Percentiles rank a stretch among this genome's conserved stretches.
These are phyloP conservation scores for Mythimna albipuncta DNA, from an alignment of 2,888 invertebrate species.

Conservation along the genomic window DNA sequence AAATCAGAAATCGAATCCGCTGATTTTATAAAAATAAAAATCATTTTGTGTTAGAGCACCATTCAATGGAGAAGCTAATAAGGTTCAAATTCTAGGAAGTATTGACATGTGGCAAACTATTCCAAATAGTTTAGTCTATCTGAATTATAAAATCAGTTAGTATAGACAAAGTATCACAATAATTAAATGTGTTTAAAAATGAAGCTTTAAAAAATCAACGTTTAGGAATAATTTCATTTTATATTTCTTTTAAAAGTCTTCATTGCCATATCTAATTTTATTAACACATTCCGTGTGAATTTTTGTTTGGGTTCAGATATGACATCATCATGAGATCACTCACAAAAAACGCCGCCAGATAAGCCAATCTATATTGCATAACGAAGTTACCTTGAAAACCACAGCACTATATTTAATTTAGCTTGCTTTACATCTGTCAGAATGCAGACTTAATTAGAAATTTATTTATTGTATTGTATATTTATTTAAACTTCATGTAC, in stretches of 20 bases:
- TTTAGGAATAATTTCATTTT: background rate
- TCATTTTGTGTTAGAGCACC: too few species aligned
- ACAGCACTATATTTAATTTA: conserved; percentile 16
- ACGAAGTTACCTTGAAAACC: conserved; percentile 46
- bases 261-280: conserved; percentile 27
- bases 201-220: background rate
- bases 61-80: too few species aligned
- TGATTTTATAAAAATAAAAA: too few species aligned
- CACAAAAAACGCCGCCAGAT: conserved; percentile 52
- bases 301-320: conserved; percentile 52
- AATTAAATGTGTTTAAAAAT: background rate
- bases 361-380: conserved; percentile 32
- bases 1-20: too few species aligned
- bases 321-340: conserved; percentile 69
- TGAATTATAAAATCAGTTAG: background rate
- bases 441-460: background rate
- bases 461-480: too few species aligned
- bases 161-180: too few species aligned
- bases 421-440: background rate
- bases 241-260: conserved; percentile 19
- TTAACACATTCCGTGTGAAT: conserved; percentile 35
- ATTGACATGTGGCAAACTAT: too few species aligned
- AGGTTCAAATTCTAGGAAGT: too few species aligned
- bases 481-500: too few species aligned
- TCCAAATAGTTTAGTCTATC: background rate